Percentiles rank a stretch among this genome's conserved stretches.
phyloP scores from a whole-genome alignment of 2,888 invertebrate genomes.

The Toxonevra muliebris region DNA sequence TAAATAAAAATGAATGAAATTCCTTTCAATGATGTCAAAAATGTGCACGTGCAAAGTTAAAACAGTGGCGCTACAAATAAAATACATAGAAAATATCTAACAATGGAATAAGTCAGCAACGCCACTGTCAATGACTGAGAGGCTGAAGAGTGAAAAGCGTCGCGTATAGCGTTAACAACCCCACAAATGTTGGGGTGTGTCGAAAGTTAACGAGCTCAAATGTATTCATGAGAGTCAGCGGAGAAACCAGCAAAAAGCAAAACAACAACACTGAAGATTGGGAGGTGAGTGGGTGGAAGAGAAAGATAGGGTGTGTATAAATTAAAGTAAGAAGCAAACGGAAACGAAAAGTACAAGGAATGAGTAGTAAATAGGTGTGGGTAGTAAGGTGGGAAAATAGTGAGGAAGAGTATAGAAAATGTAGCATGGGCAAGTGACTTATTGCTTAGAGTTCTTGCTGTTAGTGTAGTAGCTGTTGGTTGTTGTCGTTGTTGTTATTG shows the following conservation, averaged over 20 bases:
- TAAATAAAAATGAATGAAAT: constrained; percentile 41
- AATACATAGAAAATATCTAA: background rate
- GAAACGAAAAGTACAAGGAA: too few relatives aligned
- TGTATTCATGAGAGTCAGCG: constrained; percentile 32
- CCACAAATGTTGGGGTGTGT: constrained; percentile 30
- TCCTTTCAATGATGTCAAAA: constrained; percentile 58
- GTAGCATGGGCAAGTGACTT: too few relatives aligned
- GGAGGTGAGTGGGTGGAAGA: background rate
- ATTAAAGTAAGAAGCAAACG: too few relatives aligned
- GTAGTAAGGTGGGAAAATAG: too few relatives aligned
- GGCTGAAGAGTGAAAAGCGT: background rate
- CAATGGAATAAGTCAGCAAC: background rate
- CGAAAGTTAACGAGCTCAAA: constrained; percentile 29
- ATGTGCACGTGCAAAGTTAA: constrained; percentile 55
- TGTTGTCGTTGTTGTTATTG: constrained; percentile 10
- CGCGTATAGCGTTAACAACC: constrained; percentile 25
- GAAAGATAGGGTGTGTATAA: too few relatives aligned
- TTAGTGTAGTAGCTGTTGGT: constrained; percentile 5
- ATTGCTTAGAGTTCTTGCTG: too few relatives aligned
- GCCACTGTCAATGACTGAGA: constrained; percentile 12
- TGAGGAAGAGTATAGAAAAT: too few relatives aligned
- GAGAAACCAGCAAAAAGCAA: constrained; percentile 17
- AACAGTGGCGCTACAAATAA: constrained; percentile 43
- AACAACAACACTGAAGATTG: constrained; percentile 13
- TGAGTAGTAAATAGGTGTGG: too few relatives aligned